These are phyloP conservation scores for Rhyacophila evoluta DNA, from an alignment of 2,888 invertebrate genomes.

Conservation along the genomic window DNA sequence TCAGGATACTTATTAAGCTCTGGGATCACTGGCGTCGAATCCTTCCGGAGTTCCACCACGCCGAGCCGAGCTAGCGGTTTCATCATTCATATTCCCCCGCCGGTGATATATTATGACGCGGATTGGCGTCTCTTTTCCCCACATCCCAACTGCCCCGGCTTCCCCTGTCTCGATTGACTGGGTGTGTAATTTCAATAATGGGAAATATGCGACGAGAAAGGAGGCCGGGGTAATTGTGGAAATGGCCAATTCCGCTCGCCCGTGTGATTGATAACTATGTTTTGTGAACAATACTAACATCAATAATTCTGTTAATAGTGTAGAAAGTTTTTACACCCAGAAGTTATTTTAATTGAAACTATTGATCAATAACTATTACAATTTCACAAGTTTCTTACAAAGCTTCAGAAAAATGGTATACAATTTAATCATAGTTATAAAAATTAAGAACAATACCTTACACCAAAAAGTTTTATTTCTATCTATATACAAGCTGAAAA, in stretches of 20 bases:
- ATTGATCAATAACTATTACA: too few relatives aligned
- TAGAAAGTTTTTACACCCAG: too few relatives aligned
- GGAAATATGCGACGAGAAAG: conserved; percentile 19
- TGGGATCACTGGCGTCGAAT: not conserved
- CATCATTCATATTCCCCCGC: conserved; percentile 17
- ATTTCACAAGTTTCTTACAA: too few relatives aligned
- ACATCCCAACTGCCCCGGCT: not conserved
- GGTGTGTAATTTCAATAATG: conserved; percentile 24
- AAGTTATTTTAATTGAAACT: too few relatives aligned
- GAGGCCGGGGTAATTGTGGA: not conserved
- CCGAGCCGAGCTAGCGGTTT: conserved; percentile 4
- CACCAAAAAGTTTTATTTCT: too few relatives aligned
- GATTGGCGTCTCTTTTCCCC: conserved; percentile 8
- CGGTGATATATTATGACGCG: conserved; percentile 24
- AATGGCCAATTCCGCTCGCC: not conserved
- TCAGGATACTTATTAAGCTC: not conserved
- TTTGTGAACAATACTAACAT: not conserved
- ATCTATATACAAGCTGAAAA: too few relatives aligned
- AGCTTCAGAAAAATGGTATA: too few relatives aligned
- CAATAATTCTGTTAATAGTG: too few relatives aligned
- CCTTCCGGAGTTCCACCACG: conserved; percentile 14
- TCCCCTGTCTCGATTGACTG: conserved; percentile 20
- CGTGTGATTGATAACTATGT: not conserved
- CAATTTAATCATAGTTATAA: too few relatives aligned
- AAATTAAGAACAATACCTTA: too few relatives aligned